Conservation (phyloP, 1,140 invertebrate genomes). For the Pogonomyrmex barbatus region DNA sequence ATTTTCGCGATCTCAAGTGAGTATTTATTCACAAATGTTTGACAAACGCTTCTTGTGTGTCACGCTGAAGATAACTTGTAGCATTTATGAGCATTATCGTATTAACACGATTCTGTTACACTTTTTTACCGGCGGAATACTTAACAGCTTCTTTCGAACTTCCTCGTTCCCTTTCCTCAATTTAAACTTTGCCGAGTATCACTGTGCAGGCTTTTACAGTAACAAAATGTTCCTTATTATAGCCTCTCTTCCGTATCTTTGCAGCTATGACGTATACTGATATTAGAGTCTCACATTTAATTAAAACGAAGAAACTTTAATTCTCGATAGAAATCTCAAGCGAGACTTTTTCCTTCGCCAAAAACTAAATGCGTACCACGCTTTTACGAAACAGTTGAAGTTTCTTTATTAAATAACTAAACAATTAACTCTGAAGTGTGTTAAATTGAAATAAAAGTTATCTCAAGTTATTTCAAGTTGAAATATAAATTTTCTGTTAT, state of each 20-base stretch:
- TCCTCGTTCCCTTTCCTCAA: not conserved
- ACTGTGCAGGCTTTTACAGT: not conserved
- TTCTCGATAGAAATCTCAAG: not conserved
- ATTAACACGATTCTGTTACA: not conserved
- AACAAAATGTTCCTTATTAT: not conserved
- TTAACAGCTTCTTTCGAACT: not conserved
- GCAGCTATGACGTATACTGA: not conserved
- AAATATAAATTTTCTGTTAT: not conserved
- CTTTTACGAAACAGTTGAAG: not conserved
- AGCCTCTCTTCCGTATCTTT: not conserved
- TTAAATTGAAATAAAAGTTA: constrained; percentile 17
- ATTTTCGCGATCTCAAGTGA: constrained; percentile 88
- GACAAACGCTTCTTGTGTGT: not conserved
- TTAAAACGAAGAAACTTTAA: constrained; percentile 16
- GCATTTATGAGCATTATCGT: too few species aligned
- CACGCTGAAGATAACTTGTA: not conserved
- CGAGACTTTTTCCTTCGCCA: not conserved
- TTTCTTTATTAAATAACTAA: constrained; percentile 30
- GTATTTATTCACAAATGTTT: not conserved
- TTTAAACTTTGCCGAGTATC: not conserved
- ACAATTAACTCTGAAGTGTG: constrained; percentile 10
- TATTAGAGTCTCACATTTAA: constrained; percentile 10
- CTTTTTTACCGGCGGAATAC: not conserved
- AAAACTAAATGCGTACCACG: constrained; percentile 6
- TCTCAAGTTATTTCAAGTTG: constrained; percentile 3